Evolutionary conservation across 2,888 invertebrate genomes (phyloP), one percentile per base, ranked within the genome.

Genomic region (Coelogynopora nodosa): DNA sequence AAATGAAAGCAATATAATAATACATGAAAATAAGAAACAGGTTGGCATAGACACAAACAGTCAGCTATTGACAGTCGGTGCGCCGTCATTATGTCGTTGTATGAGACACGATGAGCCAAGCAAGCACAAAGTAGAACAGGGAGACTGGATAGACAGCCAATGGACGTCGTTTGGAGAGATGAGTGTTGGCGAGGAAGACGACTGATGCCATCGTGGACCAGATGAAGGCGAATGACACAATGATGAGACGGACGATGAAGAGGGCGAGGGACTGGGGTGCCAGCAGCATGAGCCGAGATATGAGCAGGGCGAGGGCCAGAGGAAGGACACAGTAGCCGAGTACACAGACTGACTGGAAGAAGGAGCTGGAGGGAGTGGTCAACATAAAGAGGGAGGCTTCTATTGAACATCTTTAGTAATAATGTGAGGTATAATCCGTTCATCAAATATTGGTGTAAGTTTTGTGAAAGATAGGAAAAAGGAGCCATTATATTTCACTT

Each of bases 121-220:
- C 93, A 87, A 94, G 95, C 88, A 98, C 94, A 91, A 97, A 97
- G 93, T 98, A 99, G 93, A 98, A 98, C 89, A 99, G 93, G 91
- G 96, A 96, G 90, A 99, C 96, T 0, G 99, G 98, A 92, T 97
- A 98, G 27, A 97, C 95, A 0, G 97, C 97, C 85, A 98, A 93
- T 0, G 95, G 94, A 92, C 97, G 97, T 89, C 96, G 94, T 86
- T 95, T 95, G 1, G 94, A 94, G 23, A 97, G 97, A 91, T 97
- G 97, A 92, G 96, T 96, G 90, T 97, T 96, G 0, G 96, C 96
- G 88, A 98, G 94, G 92, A 98, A 98, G 89, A 95, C 95, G 91
- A 96, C 96, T 0, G 98, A 96, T 27, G 98, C 98, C 97, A 95
- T 97, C 13, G 97, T 97, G 27, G 97, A 97, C 98, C 98, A 99